A percentile compares a stretch with the other conserved stretches of the same genome.
phyloP scores from a whole-genome alignment of 2,113 vertebrate genomes.

The Hypocryptadius cinnamomeus region DNA sequence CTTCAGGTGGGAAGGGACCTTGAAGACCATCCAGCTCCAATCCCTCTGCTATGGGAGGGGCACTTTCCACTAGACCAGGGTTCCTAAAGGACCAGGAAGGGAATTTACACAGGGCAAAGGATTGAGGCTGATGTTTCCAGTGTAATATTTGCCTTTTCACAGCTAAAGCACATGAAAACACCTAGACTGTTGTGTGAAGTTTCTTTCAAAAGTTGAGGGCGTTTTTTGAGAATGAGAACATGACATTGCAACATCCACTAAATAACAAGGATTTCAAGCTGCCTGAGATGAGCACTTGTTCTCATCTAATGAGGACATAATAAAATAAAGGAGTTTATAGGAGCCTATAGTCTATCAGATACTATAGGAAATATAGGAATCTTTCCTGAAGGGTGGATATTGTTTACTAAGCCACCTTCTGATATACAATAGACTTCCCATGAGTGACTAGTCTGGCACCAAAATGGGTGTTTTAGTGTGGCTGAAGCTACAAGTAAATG shows the following conservation, averaged over 20 bases:
- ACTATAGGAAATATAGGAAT: background rate
- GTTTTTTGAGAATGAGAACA: background rate
- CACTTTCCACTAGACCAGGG: background rate
- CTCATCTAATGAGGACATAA: rapidly evolving
- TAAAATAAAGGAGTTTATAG: background rate
- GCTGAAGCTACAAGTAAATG: background rate
- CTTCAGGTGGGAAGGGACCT: background rate
- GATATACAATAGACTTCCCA: background rate
- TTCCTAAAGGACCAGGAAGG: background rate
- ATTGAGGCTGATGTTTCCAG: background rate
- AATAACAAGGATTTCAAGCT: background rate
- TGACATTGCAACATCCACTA: background rate
- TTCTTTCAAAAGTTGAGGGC: background rate
- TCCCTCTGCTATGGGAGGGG: background rate
- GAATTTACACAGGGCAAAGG: background rate
- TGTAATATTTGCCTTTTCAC: background rate
- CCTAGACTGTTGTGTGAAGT: background rate
- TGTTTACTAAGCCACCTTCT: background rate
- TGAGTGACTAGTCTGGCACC: background rate
- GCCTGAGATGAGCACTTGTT: background rate
- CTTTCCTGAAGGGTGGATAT: background rate
- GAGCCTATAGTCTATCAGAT: background rate
- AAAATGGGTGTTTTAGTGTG: background rate
- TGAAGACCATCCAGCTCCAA: background rate
- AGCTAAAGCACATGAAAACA: background rate